Evolutionary conservation across 2,888 invertebrate genomes (phyloP), one percentile per base, ranked within the genome.

Genomic region (Anarsia innoxiella): DNA sequence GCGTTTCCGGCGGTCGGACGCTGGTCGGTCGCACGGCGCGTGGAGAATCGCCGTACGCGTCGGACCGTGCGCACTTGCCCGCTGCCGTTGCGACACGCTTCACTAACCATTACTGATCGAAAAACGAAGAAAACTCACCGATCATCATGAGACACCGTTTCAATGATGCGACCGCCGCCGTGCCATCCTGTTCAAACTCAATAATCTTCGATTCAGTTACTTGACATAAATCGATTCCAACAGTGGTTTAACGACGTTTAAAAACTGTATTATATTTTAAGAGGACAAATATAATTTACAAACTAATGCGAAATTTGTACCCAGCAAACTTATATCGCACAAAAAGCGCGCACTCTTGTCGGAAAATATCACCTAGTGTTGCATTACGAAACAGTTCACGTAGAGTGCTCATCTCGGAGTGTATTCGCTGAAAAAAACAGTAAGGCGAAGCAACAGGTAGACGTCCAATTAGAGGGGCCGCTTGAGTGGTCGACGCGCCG

Each of bases 21-120:
- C 34, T 15, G 23, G 48, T 46, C 57, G 66, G 68, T 66, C 67
- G 66, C 66, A 67, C 66, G 66, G 64, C 59, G 74, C 83, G 80
- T 84, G 78, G 71, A 70, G 77, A 84, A 84, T 84, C 67, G 78
- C 43, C 59, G 74, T 75, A 83, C 83, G 83, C 80, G 66, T 70
- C 62, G 77, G 76, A 74, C 50, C 73, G 76, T 61, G 59, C 53
- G 60, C 62, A 59, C 56, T 49, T 54, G 53, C 39, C 41, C 50
- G 39, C 34, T 46, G 51, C 58, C 44, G 47, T 41, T 44, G 52
- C 46, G 72, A 60, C 58, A 71, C 69, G 79, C 76, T 66, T 57
- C 66, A 75, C 49, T 61, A 58, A 48, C 50, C 59, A 51, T 62
- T 60, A 66, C 58, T 59, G 65, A 73, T 72, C 62, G 63, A 70